Conservation (phyloP, 2,113 vertebrate species). For the Aleadryas rufinucha region DNA sequence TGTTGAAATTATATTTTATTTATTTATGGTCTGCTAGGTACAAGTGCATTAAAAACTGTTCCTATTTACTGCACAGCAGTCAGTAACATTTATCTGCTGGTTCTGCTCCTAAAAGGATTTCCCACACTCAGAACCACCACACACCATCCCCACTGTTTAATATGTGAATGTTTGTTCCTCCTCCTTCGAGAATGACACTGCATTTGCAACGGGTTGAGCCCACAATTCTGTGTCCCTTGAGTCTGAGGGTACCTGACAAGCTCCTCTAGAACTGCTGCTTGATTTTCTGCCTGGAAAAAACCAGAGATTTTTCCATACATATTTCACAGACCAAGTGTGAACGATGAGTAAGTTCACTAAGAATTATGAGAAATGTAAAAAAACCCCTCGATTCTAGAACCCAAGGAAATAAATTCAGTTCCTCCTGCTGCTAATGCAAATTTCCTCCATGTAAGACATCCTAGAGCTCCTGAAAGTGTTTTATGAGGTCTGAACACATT, state of each 20-base stretch:
- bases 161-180: neutral
- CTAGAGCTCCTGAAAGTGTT: neutral
- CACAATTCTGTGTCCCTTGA: neutral
- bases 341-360: constrained; percentile 44
- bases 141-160: neutral
- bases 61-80: neutral
- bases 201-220: neutral
- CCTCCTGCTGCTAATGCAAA: constrained; percentile 23
- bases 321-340: constrained; percentile 37
- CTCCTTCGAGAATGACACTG: neutral
- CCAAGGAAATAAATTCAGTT: neutral
- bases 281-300: neutral
- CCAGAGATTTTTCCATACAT: neutral
- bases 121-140: neutral
- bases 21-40: neutral
- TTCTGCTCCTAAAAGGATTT: neutral
- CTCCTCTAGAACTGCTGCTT: neutral
- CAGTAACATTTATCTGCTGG: neutral
- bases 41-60: neutral
- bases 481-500: neutral
- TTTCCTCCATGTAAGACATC: neutral
- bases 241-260: neutral
- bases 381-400: neutral
- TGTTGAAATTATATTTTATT: neutral
- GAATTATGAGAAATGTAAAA: neutral